These are phyloP conservation scores for Adineta ricciae DNA, from an alignment of 2,888 invertebrate species.

Conservation along the genomic window DNA sequence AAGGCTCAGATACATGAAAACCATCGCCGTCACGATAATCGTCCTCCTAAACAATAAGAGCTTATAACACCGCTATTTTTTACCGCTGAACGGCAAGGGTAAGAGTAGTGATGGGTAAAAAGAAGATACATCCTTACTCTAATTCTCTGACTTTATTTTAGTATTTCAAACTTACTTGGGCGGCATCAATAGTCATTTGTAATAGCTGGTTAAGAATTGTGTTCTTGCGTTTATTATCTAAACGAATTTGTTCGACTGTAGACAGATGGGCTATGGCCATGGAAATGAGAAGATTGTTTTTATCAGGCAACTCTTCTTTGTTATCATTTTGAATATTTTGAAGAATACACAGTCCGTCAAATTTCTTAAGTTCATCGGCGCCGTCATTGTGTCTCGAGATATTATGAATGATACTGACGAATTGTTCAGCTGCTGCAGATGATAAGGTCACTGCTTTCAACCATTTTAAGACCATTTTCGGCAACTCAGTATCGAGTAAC, in stretches of 20 bases:
- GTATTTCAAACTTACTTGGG: neutral
- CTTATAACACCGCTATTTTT: no score
- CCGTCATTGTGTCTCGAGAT: neutral
- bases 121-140: no score
- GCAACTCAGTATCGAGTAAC: neutral
- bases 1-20: neutral
- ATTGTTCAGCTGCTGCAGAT: accelerated
- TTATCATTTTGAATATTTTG: neutral
- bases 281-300: neutral
- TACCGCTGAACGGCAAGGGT: no score
- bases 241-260: neutral
- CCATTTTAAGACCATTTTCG: neutral
- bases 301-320: accelerated
- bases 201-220: neutral
- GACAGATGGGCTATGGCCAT: neutral
- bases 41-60: neutral
- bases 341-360: neutral
- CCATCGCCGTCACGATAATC: neutral
- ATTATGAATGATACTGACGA: neutral
- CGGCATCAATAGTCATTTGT: neutral
- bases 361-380: neutral
- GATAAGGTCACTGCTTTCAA: no score
- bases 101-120: no score
- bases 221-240: neutral
- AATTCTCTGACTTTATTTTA: no score